Evolutionary conservation across 2,888 invertebrate genomes (phyloP), one percentile per base, ranked within the genome.

Genomic region (Pristionchus japonicus): DNA sequence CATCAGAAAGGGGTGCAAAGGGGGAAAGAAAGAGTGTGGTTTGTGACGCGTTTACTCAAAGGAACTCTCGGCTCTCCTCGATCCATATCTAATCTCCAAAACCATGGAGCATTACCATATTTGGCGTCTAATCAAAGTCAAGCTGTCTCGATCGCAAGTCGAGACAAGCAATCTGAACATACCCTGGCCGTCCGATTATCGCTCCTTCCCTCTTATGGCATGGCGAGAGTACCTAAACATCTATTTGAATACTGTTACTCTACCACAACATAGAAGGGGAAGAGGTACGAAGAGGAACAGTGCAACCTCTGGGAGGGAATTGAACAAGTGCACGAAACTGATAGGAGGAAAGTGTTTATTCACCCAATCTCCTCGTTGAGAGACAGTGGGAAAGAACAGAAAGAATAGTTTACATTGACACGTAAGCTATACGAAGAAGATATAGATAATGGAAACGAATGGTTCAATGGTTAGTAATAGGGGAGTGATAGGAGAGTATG

Each of bases 131-230:
- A 64, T 64, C 57, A n/a, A 57, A 9, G 57, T 6, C 20, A n/a
- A 20, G n/a, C n/a, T 57, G n/a, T 23, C 57, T n/a, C n/a, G n/a
- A 23, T n/a, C 23, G n/a, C 3, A 57, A 11, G 43, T 57, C 57
- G 23, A 57, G 9, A n/a, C 57, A 57, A 57, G n/a, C n/a, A 3
- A 23, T 23, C n/a, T 23, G 57, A 57, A 57, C 4, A 7, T 23
- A 77, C 77, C 77, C 2, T 47, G 40, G 77, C 43, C 15, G 47
- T 43, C 47, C 40, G n/a, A 47, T 47, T n/a, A 23, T 77, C 43
- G 37, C 4, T 77, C 13, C n/a, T 77, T 77, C 77, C 77, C 40
- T 77, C 77, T 77, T 43, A 77, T 27, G n/a, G 9, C 77, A 77
- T 77, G 9, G 27, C n/a, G 23, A n/a, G 27, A 47, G 27, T 40